These are phyloP conservation scores for Trisateles emortualis DNA, from an alignment of 2,888 invertebrate genomes.

Conservation along the genomic window DNA sequence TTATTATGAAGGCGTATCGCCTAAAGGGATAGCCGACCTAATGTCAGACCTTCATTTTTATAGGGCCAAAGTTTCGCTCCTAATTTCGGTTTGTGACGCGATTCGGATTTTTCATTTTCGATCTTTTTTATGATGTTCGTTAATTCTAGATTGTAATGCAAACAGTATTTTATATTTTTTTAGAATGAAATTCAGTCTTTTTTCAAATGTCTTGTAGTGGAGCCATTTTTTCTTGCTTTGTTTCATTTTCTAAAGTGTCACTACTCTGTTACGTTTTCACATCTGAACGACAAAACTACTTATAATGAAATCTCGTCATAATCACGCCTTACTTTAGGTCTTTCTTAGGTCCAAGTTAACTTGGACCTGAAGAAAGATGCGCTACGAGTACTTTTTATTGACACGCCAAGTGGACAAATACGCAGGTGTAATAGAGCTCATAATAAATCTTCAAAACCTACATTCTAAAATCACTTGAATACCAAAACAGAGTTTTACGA, in stretches of 20 bases:
- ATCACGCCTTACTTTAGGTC: too few species aligned
- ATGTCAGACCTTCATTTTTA: conserved; percentile 26
- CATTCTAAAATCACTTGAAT: neutral
- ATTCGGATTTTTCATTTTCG: conserved; percentile 20
- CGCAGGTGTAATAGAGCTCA: too few species aligned
- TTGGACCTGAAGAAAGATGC: too few species aligned
- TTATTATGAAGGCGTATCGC: conserved; percentile 45
- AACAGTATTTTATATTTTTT: neutral
- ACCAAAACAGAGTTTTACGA: conserved; percentile 4
- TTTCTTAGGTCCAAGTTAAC: too few species aligned
- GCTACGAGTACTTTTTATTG: too few species aligned
- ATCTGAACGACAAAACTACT: too few species aligned
- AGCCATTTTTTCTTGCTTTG: too few species aligned
- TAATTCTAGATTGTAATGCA: neutral
- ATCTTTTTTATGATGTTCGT: neutral
- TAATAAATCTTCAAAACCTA: neutral
- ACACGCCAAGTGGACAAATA: too few species aligned
- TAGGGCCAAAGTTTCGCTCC: conserved; percentile 28
- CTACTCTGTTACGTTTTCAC: too few species aligned
- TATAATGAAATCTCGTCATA: too few species aligned
- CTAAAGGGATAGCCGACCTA: conserved; percentile 21
- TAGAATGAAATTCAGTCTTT: neutral
- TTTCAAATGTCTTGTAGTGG: too few species aligned
- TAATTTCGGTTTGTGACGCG: conserved; percentile 27
- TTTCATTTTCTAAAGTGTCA: too few species aligned